phyloP scores from a whole-genome alignment of 2,888 invertebrate genomes.

The Drosophila limbata region DNA sequence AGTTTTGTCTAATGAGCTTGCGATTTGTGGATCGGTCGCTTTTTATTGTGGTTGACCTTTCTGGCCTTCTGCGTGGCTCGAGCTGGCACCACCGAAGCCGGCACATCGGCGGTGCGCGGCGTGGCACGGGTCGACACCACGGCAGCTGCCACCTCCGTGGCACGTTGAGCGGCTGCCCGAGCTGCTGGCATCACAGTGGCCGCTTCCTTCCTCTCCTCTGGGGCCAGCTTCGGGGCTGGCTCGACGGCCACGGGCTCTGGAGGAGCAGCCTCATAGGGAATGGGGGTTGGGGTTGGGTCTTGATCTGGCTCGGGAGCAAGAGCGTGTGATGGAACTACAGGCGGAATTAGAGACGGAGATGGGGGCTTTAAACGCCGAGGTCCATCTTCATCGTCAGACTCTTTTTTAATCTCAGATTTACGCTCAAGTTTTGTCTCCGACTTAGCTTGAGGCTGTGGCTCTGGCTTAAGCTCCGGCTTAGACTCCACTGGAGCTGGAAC shows the following conservation, averaged over 20 bases:
- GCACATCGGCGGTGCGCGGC: neutral
- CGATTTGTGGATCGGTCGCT: constrained; percentile 5
- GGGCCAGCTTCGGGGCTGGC: neutral
- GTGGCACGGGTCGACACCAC: constrained; percentile 1
- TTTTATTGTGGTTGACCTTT: constrained; percentile 1
- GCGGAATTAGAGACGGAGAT: neutral
- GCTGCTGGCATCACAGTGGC: neutral
- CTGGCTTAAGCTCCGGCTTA: neutral
- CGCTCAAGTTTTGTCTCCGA: neutral
- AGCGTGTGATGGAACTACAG: neutral
- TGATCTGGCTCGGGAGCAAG: no score
- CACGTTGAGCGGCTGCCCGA: neutral
- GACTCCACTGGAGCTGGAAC: neutral
- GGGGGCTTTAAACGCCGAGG: neutral
- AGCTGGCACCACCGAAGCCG: neutral
- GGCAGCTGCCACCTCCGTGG: neutral
- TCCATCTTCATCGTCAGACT: neutral
- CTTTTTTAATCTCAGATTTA: neutral
- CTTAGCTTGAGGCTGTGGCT: neutral
- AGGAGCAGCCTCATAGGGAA: neutral
- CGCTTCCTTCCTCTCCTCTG: neutral
- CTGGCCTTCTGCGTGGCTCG: constrained; percentile 4
- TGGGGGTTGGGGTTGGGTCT: no score
- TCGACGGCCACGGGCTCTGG: neutral
- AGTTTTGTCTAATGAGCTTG: neutral